Evolutionary conservation across 2,113 vertebrate genomes (phyloP).

Genomic region (Cyprinus carpio): DNA sequence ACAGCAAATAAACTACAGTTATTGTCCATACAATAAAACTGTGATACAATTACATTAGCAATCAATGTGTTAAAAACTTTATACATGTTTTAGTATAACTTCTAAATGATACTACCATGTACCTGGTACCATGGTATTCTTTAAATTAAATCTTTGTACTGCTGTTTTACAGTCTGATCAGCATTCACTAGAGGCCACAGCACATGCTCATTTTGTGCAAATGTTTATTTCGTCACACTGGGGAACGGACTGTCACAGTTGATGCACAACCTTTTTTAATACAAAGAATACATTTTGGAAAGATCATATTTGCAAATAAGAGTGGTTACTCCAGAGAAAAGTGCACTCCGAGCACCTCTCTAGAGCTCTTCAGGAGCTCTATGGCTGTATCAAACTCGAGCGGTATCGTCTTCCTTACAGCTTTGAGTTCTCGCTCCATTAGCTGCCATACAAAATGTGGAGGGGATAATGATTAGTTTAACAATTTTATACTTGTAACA

Average conservation of each 20-base stretch:
- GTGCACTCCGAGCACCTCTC: slow-evolving; percentile 77
- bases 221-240: slow-evolving; percentile 16
- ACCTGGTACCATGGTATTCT: too few species aligned
- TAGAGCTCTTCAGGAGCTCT: slow-evolving; percentile 79
- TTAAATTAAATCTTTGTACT: neutral
- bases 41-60: neutral
- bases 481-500: neutral
- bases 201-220: neutral
- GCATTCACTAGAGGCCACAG: neutral
- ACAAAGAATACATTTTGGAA: neutral
- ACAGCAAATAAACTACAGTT: neutral
- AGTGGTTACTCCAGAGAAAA: slow-evolving; percentile 77
- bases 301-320: neutral
- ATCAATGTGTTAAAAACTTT: neutral
- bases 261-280: neutral
- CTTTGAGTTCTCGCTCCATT: slow-evolving; percentile 86
- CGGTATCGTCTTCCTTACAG: slow-evolving; percentile 68
- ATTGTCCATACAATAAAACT: neutral
- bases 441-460: slow-evolving; percentile 72
- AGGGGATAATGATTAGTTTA: neutral
- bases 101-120: too few species aligned
- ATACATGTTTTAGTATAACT: neutral
- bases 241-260: neutral
- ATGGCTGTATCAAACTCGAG: slow-evolving; percentile 84
- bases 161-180: neutral